Conservation (phyloP, 1,140 invertebrate species). For the Listronotus bonariensis region DNA sequence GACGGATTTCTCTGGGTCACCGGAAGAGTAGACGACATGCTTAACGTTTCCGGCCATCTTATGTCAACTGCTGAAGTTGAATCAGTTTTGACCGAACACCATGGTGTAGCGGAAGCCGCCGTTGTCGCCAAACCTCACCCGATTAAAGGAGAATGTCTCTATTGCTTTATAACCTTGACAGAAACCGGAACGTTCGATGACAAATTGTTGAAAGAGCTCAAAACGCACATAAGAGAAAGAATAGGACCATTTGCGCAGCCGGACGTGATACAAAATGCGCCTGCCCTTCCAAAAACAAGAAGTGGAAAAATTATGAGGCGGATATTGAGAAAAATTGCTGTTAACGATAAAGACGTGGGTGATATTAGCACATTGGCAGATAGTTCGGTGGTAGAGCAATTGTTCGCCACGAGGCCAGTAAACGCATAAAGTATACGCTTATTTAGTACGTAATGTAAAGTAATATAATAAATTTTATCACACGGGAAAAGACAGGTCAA, state of each 20-base stretch:
- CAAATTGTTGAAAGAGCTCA: conserved; percentile 75
- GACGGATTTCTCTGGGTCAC: conserved; percentile 98
- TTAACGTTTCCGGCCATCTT: conserved; percentile 97
- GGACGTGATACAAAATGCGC: conserved; percentile 91
- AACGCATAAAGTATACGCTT: conserved; percentile 29
- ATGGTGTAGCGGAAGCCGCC: conserved; percentile 87
- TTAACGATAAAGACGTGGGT: conserved; percentile 85
- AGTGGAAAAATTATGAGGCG: conserved; percentile 98
- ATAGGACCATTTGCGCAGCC: conserved; percentile 97
- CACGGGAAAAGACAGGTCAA: too few species aligned
- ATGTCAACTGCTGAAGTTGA: conserved; percentile 97
- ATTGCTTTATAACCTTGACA: conserved; percentile 93
- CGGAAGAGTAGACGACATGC: conserved; percentile 95
- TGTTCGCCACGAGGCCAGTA: conserved; percentile 72
- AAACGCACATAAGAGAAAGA: conserved; percentile 82
- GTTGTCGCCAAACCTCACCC: conserved; percentile 92
- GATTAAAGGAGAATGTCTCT: conserved; percentile 95
- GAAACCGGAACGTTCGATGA: conserved; percentile 72
- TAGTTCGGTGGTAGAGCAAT: conserved; percentile 77
- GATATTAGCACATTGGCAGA: conserved; percentile 93
- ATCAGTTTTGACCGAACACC: conserved; percentile 84
- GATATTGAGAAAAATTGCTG: conserved; percentile 90
- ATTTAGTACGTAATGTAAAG: background rate
- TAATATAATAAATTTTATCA: too few species aligned
- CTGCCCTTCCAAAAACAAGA: conserved; percentile 92